phyloP scores from a whole-genome alignment of 37 sponge, comb jelly and placozoan genomes.

The Axinella damicornis region DNA sequence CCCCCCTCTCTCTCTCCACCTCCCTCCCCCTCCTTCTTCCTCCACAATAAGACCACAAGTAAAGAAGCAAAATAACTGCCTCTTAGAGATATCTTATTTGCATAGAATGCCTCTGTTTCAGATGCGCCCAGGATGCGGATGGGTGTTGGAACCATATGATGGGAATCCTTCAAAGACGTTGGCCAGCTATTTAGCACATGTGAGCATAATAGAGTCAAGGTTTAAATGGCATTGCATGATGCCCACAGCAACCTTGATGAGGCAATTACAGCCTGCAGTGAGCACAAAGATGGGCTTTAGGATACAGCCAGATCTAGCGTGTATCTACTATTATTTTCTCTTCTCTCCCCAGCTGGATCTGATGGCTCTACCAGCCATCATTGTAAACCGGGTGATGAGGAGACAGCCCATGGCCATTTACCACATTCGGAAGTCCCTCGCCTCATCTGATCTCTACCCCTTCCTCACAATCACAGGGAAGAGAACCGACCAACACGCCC shows the following conservation, averaged over 20 bases:
- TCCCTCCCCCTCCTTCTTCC: background rate
- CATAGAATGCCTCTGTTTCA: background rate
- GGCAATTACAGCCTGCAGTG: too few relatives aligned
- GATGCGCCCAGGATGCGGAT: constrained; percentile 69
- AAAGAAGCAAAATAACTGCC: too few relatives aligned
- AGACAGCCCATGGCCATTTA: constrained; percentile 55
- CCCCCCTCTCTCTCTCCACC: too few relatives aligned
- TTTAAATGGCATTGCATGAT: too few relatives aligned
- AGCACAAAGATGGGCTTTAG: too few relatives aligned
- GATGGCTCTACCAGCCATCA: constrained; percentile 54
- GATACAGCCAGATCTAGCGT: too few relatives aligned
- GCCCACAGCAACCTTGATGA: too few relatives aligned
- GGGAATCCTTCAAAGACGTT: constrained; percentile 49
- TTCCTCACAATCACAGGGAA: background rate
- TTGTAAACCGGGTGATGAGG: constrained; percentile 46
- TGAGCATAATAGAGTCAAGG: too few relatives aligned
- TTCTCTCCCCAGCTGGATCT: constrained; percentile 48
- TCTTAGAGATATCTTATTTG: background rate
- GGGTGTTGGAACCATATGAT: constrained; percentile 65
- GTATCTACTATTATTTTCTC: too few relatives aligned
- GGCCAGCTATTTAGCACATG: constrained; percentile 63
- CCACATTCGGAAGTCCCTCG: constrained; percentile 16
- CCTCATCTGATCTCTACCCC: background rate
- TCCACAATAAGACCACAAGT: background rate
- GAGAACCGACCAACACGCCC: background rate